These are phyloP conservation scores for Tupaia chinensis DNA, from an alignment of 2,113 vertebrate species.

Conservation along the genomic window DNA sequence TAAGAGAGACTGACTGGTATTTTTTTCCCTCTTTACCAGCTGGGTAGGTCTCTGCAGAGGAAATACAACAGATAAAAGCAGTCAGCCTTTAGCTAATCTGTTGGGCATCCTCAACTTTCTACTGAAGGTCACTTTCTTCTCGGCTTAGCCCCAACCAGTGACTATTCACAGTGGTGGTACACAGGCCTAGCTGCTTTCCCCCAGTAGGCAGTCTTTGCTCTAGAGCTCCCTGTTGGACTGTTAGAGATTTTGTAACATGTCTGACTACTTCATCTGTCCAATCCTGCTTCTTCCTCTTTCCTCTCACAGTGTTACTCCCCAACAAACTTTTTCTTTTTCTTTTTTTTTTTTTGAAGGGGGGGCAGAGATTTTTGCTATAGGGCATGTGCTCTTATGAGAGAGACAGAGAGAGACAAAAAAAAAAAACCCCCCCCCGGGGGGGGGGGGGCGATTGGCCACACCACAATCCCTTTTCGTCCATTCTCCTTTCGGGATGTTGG, in stretches of 20 bases:
- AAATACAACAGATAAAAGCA: constrained; percentile 21
- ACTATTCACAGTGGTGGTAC: not conserved
- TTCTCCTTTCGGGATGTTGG: too few species aligned
- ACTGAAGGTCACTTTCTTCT: not conserved
- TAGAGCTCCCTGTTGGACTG: not conserved
- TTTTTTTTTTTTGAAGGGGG: too few species aligned
- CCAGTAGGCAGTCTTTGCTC: not conserved
- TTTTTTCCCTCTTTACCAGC: constrained; percentile 27
- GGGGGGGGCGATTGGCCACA: too few species aligned
- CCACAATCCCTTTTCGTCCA: too few species aligned
- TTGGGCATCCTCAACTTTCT: not conserved
- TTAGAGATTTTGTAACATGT: not conserved
- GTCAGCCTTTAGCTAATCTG: not conserved
- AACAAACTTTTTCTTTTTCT: not conserved
- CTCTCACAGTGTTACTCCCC: not conserved
- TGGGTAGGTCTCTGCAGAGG: not conserved
- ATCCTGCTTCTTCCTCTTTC: not conserved
- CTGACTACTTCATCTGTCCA: not conserved
- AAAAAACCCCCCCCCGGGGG: too few species aligned
- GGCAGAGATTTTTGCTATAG: too few species aligned
- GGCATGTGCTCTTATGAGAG: too few species aligned
- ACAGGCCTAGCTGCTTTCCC: not conserved
- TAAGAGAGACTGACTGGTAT: constrained; percentile 23
- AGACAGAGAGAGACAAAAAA: too few species aligned
- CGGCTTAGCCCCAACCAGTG: not conserved